Percentiles rank a stretch among this genome's conserved stretches.
Conservation (phyloP, 2,888 invertebrate species). For the Crepidodera aurea region DNA sequence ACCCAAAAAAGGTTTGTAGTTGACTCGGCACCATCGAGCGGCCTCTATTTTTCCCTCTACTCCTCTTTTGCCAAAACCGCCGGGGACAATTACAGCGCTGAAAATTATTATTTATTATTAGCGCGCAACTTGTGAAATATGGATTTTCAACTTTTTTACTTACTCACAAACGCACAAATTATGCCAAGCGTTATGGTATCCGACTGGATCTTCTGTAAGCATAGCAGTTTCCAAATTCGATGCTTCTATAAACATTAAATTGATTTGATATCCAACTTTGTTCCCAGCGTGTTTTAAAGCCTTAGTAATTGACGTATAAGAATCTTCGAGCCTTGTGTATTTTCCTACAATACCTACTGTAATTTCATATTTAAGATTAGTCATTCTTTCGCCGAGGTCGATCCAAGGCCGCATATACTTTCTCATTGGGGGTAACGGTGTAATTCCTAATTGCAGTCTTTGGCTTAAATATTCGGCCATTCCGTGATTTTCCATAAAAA, state of each 20-base stretch:
- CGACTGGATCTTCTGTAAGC: slow-evolving; percentile 77
- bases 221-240: slow-evolving; percentile 83
- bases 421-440: slow-evolving; percentile 70
- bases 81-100: slow-evolving; percentile 94
- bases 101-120: slow-evolving; percentile 41
- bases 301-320: slow-evolving; percentile 96
- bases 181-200: slow-evolving; percentile 94
- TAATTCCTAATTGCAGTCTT: slow-evolving; percentile 75
- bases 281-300: slow-evolving; percentile 93
- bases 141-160: slow-evolving; percentile 55
- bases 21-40: slow-evolving; percentile 90
- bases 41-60: slow-evolving; percentile 96
- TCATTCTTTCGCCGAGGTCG: slow-evolving; percentile 85
- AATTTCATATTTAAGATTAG: slow-evolving; percentile 83
- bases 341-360: slow-evolving; percentile 95
- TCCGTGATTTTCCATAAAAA: slow-evolving; percentile 91
- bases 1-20: slow-evolving; percentile 90
- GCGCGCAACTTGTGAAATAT: not conserved
- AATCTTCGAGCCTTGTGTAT: slow-evolving; percentile 94
- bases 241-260: slow-evolving; percentile 91
- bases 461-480: slow-evolving; percentile 86
- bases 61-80: slow-evolving; percentile 96
- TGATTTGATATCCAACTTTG: slow-evolving; percentile 82
- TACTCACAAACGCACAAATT: slow-evolving; percentile 85
- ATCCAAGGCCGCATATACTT: slow-evolving; percentile 90